These are phyloP conservation scores for Rhagophthalmus giganteus DNA, from an alignment of 2,888 invertebrate species.

Conservation along the genomic window DNA sequence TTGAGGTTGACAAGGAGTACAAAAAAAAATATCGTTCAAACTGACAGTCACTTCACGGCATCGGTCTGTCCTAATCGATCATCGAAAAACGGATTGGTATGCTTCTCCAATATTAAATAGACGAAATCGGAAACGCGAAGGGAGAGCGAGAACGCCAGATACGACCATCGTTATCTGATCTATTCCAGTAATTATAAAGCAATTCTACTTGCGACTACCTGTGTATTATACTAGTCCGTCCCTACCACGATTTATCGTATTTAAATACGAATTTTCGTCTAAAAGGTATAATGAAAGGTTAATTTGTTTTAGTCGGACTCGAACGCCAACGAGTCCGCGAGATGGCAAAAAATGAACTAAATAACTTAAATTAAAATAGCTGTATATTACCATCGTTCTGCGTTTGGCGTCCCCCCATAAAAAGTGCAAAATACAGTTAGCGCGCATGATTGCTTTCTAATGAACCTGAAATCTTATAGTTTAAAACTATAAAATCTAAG, in stretches of 20 bases:
- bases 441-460: constrained; percentile 44
- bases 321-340: constrained; percentile 5
- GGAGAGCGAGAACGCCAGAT: background rate
- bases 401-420: constrained; percentile 28
- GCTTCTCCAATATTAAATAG: background rate
- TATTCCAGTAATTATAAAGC: background rate
- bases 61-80: background rate
- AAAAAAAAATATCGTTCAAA: too few relatives aligned
- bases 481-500: constrained; percentile 33
- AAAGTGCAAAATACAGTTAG: constrained; percentile 42
- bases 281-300: constrained; percentile 1
- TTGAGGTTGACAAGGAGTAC: too few relatives aligned
- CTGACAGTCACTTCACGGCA: background rate
- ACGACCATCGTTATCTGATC: background rate
- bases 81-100: background rate
- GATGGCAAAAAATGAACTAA: constrained; percentile 40
- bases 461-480: constrained; percentile 46
- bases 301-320: constrained; percentile 2
- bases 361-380: constrained; percentile 44
- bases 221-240: background rate
- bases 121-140: background rate
- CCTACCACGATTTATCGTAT: background rate
- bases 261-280: background rate
- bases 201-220: background rate
- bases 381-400: constrained; percentile 38